Conservation (phyloP, 1,140 invertebrate species). For the Trypoxylus dichotomus region DNA sequence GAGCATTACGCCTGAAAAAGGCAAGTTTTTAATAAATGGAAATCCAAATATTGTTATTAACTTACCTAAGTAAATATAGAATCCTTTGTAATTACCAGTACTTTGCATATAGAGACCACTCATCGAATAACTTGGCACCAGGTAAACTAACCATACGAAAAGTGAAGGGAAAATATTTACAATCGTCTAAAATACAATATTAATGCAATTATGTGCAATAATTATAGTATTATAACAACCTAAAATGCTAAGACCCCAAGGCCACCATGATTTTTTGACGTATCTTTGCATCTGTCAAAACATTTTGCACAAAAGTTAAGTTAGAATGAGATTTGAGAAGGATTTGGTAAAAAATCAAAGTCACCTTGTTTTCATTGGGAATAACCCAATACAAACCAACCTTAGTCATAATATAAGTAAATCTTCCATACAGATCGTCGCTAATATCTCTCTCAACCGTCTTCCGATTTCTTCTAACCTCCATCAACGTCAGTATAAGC, state of each 20-base stretch:
- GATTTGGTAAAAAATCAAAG: no score
- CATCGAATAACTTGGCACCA: slow-evolving; percentile 89
- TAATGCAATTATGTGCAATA: no score
- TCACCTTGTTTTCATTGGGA: no score
- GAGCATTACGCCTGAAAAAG: slow-evolving; percentile 69
- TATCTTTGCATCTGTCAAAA: no score
- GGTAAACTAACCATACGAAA: slow-evolving; percentile 76
- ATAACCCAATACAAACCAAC: no score
- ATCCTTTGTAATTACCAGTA: slow-evolving; percentile 65
- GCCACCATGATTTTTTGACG: no score
- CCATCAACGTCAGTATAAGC: slow-evolving; percentile 66
- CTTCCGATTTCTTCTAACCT: slow-evolving; percentile 67
- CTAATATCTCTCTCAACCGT: slow-evolving; percentile 78
- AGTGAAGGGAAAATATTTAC: slow-evolving; percentile 64
- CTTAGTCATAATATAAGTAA: slow-evolving; percentile 76
- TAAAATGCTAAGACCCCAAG: no score
- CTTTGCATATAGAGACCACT: slow-evolving; percentile 74
- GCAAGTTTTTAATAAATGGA: no score
- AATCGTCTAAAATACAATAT: slow-evolving; percentile 56
- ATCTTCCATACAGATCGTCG: slow-evolving; percentile 76
- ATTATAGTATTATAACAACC: no score
- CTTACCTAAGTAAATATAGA: slow-evolving; percentile 74
- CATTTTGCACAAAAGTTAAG: no score
- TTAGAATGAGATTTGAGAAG: no score
- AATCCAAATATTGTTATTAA: no score